Evolutionary conservation across 2,797 vertebrate genomes (phyloP).

Genomic region (Poecilia gillii): DNA sequence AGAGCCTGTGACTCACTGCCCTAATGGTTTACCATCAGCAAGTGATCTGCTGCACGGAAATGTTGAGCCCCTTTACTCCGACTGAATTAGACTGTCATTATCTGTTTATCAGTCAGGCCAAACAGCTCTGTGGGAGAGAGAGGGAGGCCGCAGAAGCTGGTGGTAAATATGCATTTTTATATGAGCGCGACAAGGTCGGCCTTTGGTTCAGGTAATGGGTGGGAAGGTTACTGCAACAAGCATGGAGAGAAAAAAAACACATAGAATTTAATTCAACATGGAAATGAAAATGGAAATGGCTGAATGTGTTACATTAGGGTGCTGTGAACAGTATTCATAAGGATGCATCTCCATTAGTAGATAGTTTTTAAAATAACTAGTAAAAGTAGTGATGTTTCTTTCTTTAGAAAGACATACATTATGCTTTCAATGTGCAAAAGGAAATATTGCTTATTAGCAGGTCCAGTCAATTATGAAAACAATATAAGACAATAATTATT

Average conservation of each 20-base stretch:
- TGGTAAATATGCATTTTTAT: constrained; percentile 6
- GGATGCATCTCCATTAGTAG: not conserved
- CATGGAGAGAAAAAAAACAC: not conserved
- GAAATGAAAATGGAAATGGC: not conserved
- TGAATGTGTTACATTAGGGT: not conserved
- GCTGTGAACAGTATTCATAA: not conserved
- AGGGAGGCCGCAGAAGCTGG: not conserved
- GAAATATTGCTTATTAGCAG: not conserved
- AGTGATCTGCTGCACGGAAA: constrained; percentile 31
- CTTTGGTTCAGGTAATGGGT: not conserved
- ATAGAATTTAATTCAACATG: not conserved
- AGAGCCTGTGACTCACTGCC: constrained; percentile 49
- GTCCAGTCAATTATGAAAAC: not conserved
- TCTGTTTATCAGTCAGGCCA: constrained; percentile 17
- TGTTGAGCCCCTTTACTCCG: constrained; percentile 27
- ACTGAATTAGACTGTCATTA: constrained; percentile 32
- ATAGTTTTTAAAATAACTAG: not conserved
- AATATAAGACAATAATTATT: not conserved
- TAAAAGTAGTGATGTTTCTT: not conserved
- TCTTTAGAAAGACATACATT: not conserved
- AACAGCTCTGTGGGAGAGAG: not conserved
- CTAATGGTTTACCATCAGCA: constrained; percentile 48
- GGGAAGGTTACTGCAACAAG: not conserved
- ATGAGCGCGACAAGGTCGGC: constrained; percentile 6
- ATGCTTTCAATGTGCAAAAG: not conserved